Evolutionary conservation across 2,113 vertebrate genomes (phyloP).

Genomic region (Acinonyx jubatus): DNA sequence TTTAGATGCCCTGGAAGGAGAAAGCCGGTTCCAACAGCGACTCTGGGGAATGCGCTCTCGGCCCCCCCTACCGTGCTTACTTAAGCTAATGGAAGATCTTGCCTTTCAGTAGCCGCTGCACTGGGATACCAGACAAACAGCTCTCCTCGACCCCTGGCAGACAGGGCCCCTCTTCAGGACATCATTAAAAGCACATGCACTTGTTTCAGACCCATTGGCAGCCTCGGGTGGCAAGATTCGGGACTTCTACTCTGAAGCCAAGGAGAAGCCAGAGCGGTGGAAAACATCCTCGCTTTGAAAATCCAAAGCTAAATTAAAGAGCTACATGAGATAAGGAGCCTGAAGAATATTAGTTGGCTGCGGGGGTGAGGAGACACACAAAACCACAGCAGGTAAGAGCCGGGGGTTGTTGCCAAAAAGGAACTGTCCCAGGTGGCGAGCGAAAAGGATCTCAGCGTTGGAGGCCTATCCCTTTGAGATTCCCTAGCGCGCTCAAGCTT

Average conservation of each 20-base stretch:
- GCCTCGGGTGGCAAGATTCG: conserved; percentile 68
- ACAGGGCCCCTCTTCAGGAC: conserved; percentile 90
- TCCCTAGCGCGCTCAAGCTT: conserved; percentile 73
- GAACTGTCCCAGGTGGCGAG: conserved; percentile 86
- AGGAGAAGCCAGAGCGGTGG: conserved; percentile 75
- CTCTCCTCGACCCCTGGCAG: conserved; percentile 89
- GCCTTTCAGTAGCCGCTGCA: conserved; percentile 92
- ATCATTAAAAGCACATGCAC: conserved; percentile 92
- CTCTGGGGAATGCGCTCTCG: conserved; percentile 92
- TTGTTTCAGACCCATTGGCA: conserved; percentile 85
- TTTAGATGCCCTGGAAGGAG: conserved; percentile 86
- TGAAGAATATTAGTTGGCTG: conserved; percentile 78
- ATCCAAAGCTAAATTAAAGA: conserved; percentile 46
- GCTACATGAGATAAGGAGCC: conserved; percentile 79
- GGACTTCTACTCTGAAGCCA: conserved; percentile 47
- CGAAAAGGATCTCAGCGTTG: conserved; percentile 83
- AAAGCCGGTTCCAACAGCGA: conserved; percentile 92
- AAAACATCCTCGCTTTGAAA: conserved; percentile 71
- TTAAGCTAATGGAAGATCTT: conserved; percentile 96
- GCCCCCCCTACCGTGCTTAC: conserved; percentile 89
- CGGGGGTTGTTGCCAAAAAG: conserved; percentile 89
- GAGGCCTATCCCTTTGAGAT: conserved; percentile 71
- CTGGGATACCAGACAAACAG: conserved; percentile 95
- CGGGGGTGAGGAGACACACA: conserved; percentile 83
- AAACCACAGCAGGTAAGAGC: conserved; percentile 89